Evolutionary conservation across 2,113 vertebrate genomes (phyloP).

Genomic region (Alaudala cheleensis): DNA sequence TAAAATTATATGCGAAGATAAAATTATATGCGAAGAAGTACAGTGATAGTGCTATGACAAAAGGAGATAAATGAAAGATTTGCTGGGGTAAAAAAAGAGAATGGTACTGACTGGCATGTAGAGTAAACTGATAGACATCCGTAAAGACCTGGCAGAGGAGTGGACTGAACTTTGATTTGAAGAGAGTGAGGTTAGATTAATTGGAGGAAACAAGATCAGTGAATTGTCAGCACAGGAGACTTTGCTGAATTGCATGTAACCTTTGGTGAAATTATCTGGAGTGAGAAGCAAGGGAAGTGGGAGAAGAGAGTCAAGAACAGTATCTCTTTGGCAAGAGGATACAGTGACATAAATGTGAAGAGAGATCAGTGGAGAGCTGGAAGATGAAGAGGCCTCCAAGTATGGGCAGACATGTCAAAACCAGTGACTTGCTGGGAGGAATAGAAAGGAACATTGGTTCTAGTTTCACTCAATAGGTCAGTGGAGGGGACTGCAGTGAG

Average conservation of each 20-base stretch:
- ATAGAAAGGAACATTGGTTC: neutral
- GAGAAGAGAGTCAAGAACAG: neutral
- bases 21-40: neutral
- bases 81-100: neutral
- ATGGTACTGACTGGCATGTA: neutral
- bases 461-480: neutral
- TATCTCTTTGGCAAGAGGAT: neutral
- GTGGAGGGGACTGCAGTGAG: neutral
- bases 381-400: neutral
- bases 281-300: neutral
- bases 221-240: neutral
- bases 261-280: neutral
- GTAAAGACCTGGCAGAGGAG: neutral
- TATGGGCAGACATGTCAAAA: neutral
- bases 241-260: neutral
- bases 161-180: neutral
- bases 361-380: neutral
- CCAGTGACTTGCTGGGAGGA: neutral
- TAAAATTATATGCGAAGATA: neutral
- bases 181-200: neutral
- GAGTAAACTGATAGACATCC: neutral
- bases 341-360: neutral
- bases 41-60: neutral
- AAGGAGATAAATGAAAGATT: neutral
- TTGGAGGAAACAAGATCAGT: neutral